phyloP scores from a whole-genome alignment of 2,888 invertebrate genomes.

The Caenorhabditis sulstoni region DNA sequence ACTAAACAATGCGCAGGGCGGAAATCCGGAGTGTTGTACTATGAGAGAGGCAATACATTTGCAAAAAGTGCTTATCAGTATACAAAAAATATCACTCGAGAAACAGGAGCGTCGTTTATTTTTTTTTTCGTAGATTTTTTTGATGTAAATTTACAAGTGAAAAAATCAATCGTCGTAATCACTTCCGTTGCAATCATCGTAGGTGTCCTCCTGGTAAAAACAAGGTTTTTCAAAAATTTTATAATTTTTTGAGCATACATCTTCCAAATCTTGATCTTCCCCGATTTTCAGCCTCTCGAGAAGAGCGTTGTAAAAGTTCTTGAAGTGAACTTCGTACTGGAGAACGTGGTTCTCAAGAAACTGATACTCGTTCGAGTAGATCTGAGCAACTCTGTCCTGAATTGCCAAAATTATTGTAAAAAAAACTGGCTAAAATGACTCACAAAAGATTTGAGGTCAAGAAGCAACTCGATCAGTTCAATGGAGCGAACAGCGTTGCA shows the following conservation, averaged over 20 bases:
- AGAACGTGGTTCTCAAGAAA: conserved; percentile 38
- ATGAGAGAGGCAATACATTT: too few relatives aligned
- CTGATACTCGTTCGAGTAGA: conserved; percentile 10
- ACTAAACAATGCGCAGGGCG: conserved; percentile 20
- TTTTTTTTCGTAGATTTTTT: too few relatives aligned
- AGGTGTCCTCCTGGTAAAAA: conserved; percentile 3
- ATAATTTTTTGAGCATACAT: background rate
- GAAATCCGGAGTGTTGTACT: conserved; percentile 22
- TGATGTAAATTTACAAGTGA: too few relatives aligned
- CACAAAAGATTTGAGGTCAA: conserved; percentile 14
- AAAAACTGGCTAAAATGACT: too few relatives aligned
- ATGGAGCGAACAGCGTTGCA: background rate
- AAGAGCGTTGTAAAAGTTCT: conserved; percentile 34
- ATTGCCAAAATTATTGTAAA: background rate
- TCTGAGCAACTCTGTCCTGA: conserved; percentile 11
- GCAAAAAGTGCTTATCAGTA: too few relatives aligned
- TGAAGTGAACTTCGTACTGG: conserved; percentile 9
- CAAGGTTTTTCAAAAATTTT: too few relatives aligned
- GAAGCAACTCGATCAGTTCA: background rate
- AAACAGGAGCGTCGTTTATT: too few relatives aligned
- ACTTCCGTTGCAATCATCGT: background rate
- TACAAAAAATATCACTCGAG: too few relatives aligned
- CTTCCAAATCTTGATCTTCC: background rate
- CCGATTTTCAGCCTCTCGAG: conserved; percentile 9
- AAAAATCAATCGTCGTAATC: too few relatives aligned